Conservation (phyloP, 1,140 invertebrate species). For the Trissolcus basalis region DNA sequence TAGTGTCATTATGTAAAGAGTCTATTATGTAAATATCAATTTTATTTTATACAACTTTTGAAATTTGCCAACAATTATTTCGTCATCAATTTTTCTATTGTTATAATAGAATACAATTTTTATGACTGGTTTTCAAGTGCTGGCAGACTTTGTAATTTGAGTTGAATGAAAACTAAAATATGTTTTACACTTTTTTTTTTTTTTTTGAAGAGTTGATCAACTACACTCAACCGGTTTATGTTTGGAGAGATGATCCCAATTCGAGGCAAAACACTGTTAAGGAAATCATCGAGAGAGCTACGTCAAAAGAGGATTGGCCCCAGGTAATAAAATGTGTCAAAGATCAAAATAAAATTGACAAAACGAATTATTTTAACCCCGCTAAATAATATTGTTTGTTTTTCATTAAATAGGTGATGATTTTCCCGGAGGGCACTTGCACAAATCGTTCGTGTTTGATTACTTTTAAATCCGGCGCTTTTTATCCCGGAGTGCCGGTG, state of each 20-base stretch:
- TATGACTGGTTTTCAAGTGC: slow-evolving; percentile 31
- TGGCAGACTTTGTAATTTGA: no score
- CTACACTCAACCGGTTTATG: slow-evolving; percentile 95
- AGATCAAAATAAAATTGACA: not conserved
- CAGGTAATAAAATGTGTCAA: slow-evolving; percentile 79
- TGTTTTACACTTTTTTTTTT: slow-evolving; percentile 15
- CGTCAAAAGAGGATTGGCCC: slow-evolving; percentile 91
- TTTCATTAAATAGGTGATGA: slow-evolving; percentile 82
- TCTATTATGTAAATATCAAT: no score
- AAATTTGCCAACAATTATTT: no score
- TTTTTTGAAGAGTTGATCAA: slow-evolving; percentile 87
- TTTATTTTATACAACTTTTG: no score
- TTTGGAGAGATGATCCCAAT: slow-evolving; percentile 93
- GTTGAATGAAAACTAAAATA: not conserved
- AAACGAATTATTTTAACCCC: not conserved
- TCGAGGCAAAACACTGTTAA: slow-evolving; percentile 93
- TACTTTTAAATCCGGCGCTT: slow-evolving; percentile 95
- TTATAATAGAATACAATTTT: no score
- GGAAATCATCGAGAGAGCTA: slow-evolving; percentile 91
- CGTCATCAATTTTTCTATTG: no score
- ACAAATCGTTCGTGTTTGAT: slow-evolving; percentile 95
- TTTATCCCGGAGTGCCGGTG: slow-evolving; percentile 94
- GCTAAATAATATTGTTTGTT: not conserved
- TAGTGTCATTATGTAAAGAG: no score
- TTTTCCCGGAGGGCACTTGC: slow-evolving; percentile 97